Conservation (phyloP, 2,797 vertebrate species). For the Taenioides sp. region DNA sequence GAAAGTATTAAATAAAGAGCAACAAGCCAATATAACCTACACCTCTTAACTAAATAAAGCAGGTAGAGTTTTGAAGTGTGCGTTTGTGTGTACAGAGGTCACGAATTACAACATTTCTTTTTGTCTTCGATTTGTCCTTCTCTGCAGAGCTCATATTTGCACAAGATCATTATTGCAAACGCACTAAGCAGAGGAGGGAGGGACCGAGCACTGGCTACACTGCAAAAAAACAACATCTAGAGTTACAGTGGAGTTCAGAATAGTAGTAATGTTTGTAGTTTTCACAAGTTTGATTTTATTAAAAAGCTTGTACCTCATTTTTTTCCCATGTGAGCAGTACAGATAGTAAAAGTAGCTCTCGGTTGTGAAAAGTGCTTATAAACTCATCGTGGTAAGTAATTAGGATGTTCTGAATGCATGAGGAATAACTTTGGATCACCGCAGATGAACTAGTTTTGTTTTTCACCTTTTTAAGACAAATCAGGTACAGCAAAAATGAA, state of each 20-base stretch:
- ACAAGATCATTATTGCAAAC: slow-evolving; percentile 69
- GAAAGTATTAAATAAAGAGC: neutral
- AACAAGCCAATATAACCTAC: no score
- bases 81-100: slow-evolving; percentile 60
- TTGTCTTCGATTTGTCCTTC: slow-evolving; percentile 53
- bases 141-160: slow-evolving; percentile 70
- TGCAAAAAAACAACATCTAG: neutral
- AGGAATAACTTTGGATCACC: no score
- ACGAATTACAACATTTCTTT: slow-evolving; percentile 59
- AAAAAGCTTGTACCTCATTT: neutral
- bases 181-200: slow-evolving; percentile 9
- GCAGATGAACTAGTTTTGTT: no score
- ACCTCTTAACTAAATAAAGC: no score
- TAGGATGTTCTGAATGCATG: no score
- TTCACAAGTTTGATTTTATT: neutral
- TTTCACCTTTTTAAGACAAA: no score
- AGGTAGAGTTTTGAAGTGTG: neutral
- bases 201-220: neutral
- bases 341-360: no score
- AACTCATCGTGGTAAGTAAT: no score
- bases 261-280: neutral
- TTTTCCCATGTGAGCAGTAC: no score
- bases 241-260: neutral
- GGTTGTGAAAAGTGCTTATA: no score
- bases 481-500: no score